Conservation (phyloP, 2,888 invertebrate species). For the Opisthograptis luteolata region DNA sequence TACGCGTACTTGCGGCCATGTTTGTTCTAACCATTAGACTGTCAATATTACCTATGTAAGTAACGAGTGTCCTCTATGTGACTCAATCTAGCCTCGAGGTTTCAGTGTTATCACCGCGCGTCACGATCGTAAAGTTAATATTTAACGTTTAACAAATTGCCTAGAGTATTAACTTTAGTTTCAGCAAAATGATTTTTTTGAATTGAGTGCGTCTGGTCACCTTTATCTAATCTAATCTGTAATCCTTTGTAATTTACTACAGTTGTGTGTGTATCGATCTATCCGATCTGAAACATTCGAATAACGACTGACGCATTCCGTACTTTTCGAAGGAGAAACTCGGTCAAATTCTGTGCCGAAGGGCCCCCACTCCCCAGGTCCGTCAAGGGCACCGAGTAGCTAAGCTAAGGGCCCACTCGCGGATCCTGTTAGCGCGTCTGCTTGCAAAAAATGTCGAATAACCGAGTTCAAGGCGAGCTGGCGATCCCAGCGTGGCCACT, state of each 20-base stretch:
- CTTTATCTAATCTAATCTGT: conserved; percentile 20
- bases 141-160: conserved; percentile 35
- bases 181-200: not conserved
- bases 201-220: conserved; percentile 1
- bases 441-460: conserved; percentile 77
- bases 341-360: conserved; percentile 41
- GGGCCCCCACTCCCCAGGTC: conserved; percentile 47
- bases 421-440: conserved; percentile 70
- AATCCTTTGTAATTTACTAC: conserved; percentile 16
- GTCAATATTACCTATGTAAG: conserved; percentile 54
- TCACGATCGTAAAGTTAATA: conserved; percentile 41
- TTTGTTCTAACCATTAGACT: conserved; percentile 66
- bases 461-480: conserved; percentile 79
- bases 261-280: conserved; percentile 6
- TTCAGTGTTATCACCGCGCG: conserved; percentile 44
- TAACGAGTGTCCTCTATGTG: conserved; percentile 56
- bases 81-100: conserved; percentile 52
- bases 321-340: conserved; percentile 30
- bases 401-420: conserved; percentile 44
- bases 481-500: conserved; percentile 62
- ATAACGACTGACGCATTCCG: conserved; percentile 19
- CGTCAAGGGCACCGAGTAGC: conserved; percentile 66
- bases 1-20: conserved; percentile 58
- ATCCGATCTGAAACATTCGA: not conserved
- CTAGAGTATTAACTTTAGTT: conserved; percentile 19